These are phyloP conservation scores for Phengaris arion DNA, from an alignment of 2,888 invertebrate species.

Conservation along the genomic window DNA sequence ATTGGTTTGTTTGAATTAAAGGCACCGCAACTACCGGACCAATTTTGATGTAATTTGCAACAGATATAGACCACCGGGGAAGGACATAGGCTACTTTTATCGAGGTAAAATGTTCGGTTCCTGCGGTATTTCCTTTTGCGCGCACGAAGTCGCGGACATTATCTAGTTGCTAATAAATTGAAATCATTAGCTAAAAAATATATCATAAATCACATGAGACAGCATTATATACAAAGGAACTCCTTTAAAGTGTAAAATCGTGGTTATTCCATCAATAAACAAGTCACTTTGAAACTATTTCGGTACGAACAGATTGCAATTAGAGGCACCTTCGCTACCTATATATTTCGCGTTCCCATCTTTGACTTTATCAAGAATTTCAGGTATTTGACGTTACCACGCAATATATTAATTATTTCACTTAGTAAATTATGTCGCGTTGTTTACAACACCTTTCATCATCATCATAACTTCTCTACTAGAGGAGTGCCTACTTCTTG, in stretches of 20 bases:
- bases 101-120: too few relatives aligned
- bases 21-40: too few relatives aligned
- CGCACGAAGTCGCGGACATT: too few relatives aligned
- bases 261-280: background rate
- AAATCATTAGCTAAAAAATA: too few relatives aligned
- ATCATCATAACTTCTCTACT: background rate
- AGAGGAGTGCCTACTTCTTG: too few relatives aligned
- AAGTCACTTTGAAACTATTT: slow-evolving; percentile 27
- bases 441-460: background rate
- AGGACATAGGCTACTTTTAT: too few relatives aligned
- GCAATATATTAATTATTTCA: slow-evolving; percentile 6
- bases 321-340: background rate
- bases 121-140: too few relatives aligned
- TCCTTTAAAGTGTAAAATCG: background rate
- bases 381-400: background rate
- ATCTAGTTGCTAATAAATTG: too few relatives aligned
- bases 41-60: too few relatives aligned
- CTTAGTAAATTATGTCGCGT: background rate
- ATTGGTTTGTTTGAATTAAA: too few relatives aligned
- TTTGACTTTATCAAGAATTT: background rate
- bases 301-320: slow-evolving; percentile 24
- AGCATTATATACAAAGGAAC: background rate
- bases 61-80: too few relatives aligned
- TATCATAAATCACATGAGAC: too few relatives aligned
- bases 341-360: background rate